A percentile compares a stretch with the other conserved stretches of the same genome.
Evolutionary conservation across 2,113 vertebrate genomes (phyloP).

Genomic region (Chloebia gouldiae): DNA sequence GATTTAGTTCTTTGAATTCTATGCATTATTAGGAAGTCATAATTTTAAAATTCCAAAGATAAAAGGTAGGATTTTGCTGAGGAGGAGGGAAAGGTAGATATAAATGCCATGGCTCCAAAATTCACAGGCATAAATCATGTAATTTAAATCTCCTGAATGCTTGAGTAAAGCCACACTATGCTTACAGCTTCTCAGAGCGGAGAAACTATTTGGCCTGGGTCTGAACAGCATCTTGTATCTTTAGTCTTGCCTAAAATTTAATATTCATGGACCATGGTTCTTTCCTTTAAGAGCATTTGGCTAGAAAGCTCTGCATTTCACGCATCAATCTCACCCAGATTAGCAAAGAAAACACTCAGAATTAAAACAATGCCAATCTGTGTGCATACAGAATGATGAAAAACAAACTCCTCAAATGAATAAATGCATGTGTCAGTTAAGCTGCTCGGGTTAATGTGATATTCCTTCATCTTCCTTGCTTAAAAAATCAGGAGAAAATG

Average conservation of each 20-base stretch:
- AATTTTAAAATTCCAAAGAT: conserved; percentile 12
- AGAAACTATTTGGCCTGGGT: not conserved
- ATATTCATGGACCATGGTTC: conserved; percentile 37
- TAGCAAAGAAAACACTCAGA: conserved; percentile 69
- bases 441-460: not conserved
- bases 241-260: conserved; percentile 60
- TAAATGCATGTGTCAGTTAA: not conserved
- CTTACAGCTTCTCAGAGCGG: conserved; percentile 40
- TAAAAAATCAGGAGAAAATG: conserved; percentile 11
- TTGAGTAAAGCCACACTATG: not conserved
- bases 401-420: conserved; percentile 4
- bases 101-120: not conserved
- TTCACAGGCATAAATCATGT: conserved; percentile 27
- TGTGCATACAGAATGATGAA: conserved; percentile 35
- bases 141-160: conserved; percentile 47
- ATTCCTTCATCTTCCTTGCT: not conserved
- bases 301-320: conserved; percentile 48
- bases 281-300: conserved; percentile 33
- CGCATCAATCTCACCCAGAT: conserved; percentile 35
- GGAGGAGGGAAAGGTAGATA: not conserved
- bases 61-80: conserved; percentile 9
- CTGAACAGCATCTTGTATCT: conserved; percentile 30
- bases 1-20: conserved; percentile 8
- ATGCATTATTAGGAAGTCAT: not conserved
- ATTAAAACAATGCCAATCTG: conserved; percentile 37